Evolutionary conservation across 2,888 invertebrate species (phyloP).

Genomic region (Leucania comma): DNA sequence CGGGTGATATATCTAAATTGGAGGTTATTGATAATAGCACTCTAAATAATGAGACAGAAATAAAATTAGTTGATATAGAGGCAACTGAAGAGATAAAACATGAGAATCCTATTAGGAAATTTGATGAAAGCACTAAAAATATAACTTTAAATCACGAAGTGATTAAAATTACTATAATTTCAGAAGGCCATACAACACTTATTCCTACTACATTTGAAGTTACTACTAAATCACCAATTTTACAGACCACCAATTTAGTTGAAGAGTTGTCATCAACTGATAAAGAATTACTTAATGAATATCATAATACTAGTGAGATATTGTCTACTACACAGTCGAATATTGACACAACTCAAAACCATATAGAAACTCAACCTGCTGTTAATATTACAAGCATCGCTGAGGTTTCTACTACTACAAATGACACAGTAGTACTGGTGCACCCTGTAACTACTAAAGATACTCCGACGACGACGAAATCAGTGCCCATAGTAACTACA

Average conservation of each 20-base stretch:
- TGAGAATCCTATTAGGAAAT: slow-evolving; percentile 37
- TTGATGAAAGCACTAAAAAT: slow-evolving; percentile 54
- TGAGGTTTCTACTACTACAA: slow-evolving; percentile 6
- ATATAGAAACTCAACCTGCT: slow-evolving; percentile 35
- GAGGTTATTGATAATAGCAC: slow-evolving; percentile 62
- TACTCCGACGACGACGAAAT: slow-evolving; percentile 43
- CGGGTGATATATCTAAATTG: slow-evolving; percentile 70
- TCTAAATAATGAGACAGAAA: slow-evolving; percentile 61
- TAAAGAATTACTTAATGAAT: slow-evolving; percentile 29
- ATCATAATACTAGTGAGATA: slow-evolving; percentile 43
- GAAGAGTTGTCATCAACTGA: background rate
- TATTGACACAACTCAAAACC: slow-evolving; percentile 37
- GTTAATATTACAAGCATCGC: slow-evolving; percentile 41
- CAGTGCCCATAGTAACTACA: slow-evolving; percentile 26
- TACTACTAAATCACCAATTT: slow-evolving; percentile 77
- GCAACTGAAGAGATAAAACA: slow-evolving; percentile 55
- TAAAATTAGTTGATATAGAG: slow-evolving; percentile 58
- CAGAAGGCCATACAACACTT: slow-evolving; percentile 68
- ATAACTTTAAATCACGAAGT: slow-evolving; percentile 70
- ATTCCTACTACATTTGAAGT: slow-evolving; percentile 74
- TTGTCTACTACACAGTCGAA: slow-evolving; percentile 35
- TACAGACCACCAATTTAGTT: slow-evolving; percentile 65
- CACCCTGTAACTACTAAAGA: slow-evolving; percentile 44
- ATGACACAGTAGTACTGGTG: slow-evolving; percentile 28
- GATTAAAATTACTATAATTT: slow-evolving; percentile 76